Conservation (phyloP, 1,140 invertebrate species). For the Tetraneura akinire region DNA sequence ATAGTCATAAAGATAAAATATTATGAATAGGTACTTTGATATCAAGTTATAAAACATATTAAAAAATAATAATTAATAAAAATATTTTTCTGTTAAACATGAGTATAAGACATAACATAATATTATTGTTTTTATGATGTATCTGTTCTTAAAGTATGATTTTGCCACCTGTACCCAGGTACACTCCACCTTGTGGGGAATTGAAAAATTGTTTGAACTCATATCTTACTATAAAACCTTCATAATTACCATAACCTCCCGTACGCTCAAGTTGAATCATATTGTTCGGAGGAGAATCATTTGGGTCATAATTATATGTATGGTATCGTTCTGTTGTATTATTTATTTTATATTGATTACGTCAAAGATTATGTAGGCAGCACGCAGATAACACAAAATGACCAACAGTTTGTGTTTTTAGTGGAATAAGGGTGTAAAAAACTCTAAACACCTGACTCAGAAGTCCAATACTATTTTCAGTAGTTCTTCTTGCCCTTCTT, state of each 20-base stretch:
- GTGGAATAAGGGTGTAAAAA: neutral
- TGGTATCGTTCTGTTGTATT: too few relatives aligned
- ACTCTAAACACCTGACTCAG: neutral
- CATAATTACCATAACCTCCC: neutral
- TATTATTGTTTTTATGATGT: too few relatives aligned
- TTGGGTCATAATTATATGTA: neutral
- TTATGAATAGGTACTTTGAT: too few relatives aligned
- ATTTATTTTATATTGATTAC: conserved; percentile 46
- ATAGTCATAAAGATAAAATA: too few relatives aligned
- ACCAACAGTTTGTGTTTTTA: conserved; percentile 8
- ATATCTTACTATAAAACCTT: conserved; percentile 5
- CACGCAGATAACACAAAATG: neutral
- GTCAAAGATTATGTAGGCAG: conserved; percentile 11
- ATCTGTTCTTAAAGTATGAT: neutral
- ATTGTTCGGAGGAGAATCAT: neutral
- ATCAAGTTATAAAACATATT: too few relatives aligned
- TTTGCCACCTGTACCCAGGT: neutral
- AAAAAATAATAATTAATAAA: too few relatives aligned
- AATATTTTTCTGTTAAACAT: too few relatives aligned
- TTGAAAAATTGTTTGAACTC: conserved; percentile 14
- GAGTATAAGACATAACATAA: too few relatives aligned
- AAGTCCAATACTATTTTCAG: conserved; percentile 18
- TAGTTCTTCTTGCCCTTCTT: conserved; percentile 2
- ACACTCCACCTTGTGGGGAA: neutral
- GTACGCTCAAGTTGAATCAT: neutral